Conservation (phyloP, 30 jellyfish, hydroid and myxozoan species). For the Aurelia sp. region DNA sequence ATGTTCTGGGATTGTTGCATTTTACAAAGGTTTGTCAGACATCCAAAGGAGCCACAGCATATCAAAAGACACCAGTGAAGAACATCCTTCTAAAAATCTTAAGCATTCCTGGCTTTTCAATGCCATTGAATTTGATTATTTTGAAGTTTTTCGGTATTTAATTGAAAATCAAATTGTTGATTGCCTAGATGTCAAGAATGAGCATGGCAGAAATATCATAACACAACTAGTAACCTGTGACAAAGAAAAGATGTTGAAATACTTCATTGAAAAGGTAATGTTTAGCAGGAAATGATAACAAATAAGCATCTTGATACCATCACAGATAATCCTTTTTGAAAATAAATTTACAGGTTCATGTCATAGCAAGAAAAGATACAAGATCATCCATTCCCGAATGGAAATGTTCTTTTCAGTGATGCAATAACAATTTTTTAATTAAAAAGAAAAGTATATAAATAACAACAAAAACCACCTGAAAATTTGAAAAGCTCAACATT, state of each 20-base stretch:
- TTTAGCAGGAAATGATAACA: too few species aligned
- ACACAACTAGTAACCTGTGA: conserved; percentile 41
- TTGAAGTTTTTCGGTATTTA: conserved; percentile 67
- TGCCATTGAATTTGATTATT: conserved; percentile 58
- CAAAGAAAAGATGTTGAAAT: conserved; percentile 36
- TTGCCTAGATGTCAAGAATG: conserved; percentile 4
- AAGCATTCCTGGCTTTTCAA: conserved; percentile 32
- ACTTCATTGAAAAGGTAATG: conserved; percentile 49
- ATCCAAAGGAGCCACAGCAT: neutral
- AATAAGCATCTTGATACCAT: too few species aligned
- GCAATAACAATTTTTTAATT: too few species aligned
- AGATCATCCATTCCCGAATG: too few species aligned
- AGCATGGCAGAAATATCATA: conserved; percentile 44
- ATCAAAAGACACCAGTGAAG: neutral
- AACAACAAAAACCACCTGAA: too few species aligned
- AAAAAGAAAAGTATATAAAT: too few species aligned
- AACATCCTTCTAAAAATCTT: neutral
- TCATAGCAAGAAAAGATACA: too few species aligned
- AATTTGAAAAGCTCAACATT: too few species aligned
- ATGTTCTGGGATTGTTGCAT: conserved; percentile 73
- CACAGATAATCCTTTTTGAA: too few species aligned
- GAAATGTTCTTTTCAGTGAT: too few species aligned
- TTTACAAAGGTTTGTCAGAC: conserved; percentile 40
- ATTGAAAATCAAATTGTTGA: neutral
- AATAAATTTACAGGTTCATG: too few species aligned